A percentile compares a stretch with the other conserved stretches of the same genome.
Conservation (phyloP, 2,888 invertebrate genomes). For the Junonia oenone region DNA sequence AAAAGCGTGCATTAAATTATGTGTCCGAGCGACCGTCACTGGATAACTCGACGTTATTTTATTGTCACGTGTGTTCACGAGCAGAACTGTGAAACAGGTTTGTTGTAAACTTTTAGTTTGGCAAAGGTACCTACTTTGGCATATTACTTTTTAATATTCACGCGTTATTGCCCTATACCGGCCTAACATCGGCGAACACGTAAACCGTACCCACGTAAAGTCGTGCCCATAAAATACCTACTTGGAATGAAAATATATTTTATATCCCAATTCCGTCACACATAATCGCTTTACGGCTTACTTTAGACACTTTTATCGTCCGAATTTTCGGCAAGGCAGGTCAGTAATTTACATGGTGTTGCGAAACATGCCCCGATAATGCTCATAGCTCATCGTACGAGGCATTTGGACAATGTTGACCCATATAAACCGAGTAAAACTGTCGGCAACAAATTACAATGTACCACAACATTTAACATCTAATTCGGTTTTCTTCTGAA, state of each 20-base stretch:
- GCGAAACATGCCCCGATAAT: conserved; percentile 32
- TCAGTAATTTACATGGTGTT: conserved; percentile 32
- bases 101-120: conserved; percentile 18
- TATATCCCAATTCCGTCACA: conserved; percentile 21
- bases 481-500: conserved; percentile 35
- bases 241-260: conserved; percentile 21
- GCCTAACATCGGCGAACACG: background rate
- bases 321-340: conserved; percentile 23
- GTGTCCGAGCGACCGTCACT: conserved; percentile 51
- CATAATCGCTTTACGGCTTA: conserved; percentile 15
- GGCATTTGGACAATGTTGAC: conserved; percentile 44
- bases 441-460: conserved; percentile 40
- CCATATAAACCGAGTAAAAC: conserved; percentile 34
- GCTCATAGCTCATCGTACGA: conserved; percentile 43
- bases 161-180: background rate
- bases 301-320: conserved; percentile 7
- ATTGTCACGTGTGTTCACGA: conserved; percentile 47
- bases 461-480: conserved; percentile 43
- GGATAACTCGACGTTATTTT: conserved; percentile 44
- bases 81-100: conserved; percentile 6
- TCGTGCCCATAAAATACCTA: conserved; percentile 21
- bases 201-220: conserved; percentile 11
- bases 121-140: no score
- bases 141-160: no score
- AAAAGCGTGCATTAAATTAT: conserved; percentile 69